phyloP scores from a whole-genome alignment of 2,797 vertebrate species.

The Melanotaenia boesemani region DNA sequence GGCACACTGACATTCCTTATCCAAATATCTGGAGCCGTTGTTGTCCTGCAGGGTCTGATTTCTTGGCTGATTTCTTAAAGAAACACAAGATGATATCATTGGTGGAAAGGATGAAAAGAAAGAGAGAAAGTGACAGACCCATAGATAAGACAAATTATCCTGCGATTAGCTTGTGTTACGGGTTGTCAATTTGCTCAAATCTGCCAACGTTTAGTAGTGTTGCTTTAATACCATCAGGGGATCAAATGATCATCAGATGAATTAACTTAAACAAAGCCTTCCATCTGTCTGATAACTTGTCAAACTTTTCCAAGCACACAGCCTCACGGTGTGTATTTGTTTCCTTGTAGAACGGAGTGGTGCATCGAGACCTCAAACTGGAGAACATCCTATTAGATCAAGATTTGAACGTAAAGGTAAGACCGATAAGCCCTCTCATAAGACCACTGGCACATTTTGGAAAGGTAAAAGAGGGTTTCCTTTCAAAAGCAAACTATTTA shows the following conservation, averaged over 20 bases:
- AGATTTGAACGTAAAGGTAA: conserved; percentile 86
- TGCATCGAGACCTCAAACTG: conserved; percentile 88
- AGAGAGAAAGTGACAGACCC: no score
- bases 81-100: no score
- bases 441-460: background rate
- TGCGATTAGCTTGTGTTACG: background rate
- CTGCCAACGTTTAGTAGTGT: background rate
- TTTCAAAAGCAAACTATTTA: background rate
- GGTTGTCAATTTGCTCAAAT: no score
- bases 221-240: conserved; percentile 13
- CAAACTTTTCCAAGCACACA: background rate
- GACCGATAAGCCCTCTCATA: conserved; percentile 1
- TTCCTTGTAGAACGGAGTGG: conserved; percentile 81
- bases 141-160: no score
- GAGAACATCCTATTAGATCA: conserved; percentile 88
- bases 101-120: no score
- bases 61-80: no score
- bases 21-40: background rate
- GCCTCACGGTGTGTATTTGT: conserved; percentile 32
- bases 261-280: conserved; percentile 45
- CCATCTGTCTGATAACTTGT: conserved; percentile 33
- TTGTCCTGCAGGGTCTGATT: background rate
- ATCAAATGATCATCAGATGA: conserved; percentile 48
- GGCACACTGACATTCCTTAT: background rate
- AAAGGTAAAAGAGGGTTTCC: background rate